Evolutionary conservation across 2,888 invertebrate species (phyloP).

Genomic region (Sthenelais limicola): DNA sequence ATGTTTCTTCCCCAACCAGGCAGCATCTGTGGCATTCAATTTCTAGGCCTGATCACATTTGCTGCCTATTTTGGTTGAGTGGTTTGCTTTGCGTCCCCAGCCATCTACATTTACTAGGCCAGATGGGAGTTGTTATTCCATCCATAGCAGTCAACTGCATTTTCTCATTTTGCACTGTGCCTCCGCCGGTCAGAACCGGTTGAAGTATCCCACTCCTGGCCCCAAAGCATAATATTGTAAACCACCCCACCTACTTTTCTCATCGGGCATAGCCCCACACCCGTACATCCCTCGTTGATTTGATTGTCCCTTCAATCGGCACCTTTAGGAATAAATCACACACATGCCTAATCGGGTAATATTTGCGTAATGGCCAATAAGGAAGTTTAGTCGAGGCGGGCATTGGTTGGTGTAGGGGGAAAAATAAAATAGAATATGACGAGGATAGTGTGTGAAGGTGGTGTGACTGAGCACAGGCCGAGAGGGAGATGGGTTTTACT

Average conservation of each 20-base stretch:
- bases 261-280: too few relatives aligned
- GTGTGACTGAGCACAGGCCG: neutral
- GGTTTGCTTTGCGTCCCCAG: neutral
- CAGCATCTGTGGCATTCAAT: constrained; percentile 25
- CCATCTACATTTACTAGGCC: neutral
- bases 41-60: constrained; percentile 26
- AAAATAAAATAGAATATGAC: neutral
- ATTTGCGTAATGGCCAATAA: constrained; percentile 26
- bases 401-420: neutral
- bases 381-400: neutral
- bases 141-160: constrained; percentile 19
- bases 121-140: constrained; percentile 24
- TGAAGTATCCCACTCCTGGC: too few relatives aligned
- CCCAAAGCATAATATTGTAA: neutral
- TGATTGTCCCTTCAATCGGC: neutral
- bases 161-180: constrained; percentile 9
- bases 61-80: constrained; percentile 6
- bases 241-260: neutral
- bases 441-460: neutral
- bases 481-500: constrained; percentile 34
- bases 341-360: constrained; percentile 1
- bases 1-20: neutral
- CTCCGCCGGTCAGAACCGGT: too few relatives aligned
- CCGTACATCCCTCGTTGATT: constrained; percentile 6
- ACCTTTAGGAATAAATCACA: constrained; percentile 11